phyloP scores from a whole-genome alignment of 2,113 vertebrate genomes.

The Gadus chalcogrammus region DNA sequence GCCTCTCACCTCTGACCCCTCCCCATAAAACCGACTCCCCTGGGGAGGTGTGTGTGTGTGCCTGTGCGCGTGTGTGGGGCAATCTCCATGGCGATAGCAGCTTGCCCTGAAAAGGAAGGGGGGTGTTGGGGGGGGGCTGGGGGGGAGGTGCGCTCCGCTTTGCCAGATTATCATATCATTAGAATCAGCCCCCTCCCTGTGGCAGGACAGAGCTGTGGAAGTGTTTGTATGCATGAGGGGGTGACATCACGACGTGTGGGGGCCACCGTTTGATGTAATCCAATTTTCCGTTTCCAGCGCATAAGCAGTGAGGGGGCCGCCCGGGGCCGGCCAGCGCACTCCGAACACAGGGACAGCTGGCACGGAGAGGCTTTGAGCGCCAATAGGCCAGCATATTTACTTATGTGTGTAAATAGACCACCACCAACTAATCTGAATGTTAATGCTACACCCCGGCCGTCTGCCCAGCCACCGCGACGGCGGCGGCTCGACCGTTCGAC shows the following conservation, averaged over 20 bases:
- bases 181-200: slow-evolving; percentile 8
- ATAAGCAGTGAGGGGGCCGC: slow-evolving; percentile 12
- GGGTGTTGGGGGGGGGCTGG: too few species aligned
- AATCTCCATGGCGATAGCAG: slow-evolving; percentile 31
- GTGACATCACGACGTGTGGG: slow-evolving; percentile 50
- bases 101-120: slow-evolving; percentile 34
- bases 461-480: too few species aligned
- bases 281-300: slow-evolving; percentile 62
- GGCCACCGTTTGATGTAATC: slow-evolving; percentile 61
- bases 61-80: slow-evolving; percentile 5
- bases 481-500: too few species aligned
- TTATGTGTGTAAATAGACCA: too few species aligned
- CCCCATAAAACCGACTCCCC: neutral
- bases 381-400: too few species aligned
- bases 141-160: slow-evolving; percentile 26
- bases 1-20: neutral
- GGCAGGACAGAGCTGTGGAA: slow-evolving; percentile 13
- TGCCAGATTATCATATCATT: slow-evolving; percentile 61
- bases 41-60: slow-evolving; percentile 10
- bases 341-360: neutral
- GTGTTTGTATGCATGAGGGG: slow-evolving; percentile 29
- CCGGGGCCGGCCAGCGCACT: neutral
- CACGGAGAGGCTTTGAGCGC: too few species aligned
- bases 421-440: too few species aligned
- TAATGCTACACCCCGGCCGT: too few species aligned